Conservation (phyloP, 2,797 vertebrate species). For the Bradypodion pumilum region DNA sequence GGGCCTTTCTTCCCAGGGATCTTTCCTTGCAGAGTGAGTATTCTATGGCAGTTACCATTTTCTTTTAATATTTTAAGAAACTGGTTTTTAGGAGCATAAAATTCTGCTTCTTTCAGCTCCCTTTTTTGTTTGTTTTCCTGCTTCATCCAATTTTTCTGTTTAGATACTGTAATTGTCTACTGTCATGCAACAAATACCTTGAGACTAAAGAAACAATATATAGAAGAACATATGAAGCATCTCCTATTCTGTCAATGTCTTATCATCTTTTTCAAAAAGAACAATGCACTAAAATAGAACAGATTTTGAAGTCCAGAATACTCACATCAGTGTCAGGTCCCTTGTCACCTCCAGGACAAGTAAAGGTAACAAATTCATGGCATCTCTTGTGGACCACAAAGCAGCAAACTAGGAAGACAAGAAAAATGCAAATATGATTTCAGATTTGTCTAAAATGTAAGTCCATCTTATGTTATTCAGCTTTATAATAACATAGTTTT, state of each 20-base stretch:
- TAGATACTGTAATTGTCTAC: background rate
- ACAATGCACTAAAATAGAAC: background rate
- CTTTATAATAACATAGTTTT: background rate
- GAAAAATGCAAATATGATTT: slow-evolving; percentile 52
- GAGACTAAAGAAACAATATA: background rate
- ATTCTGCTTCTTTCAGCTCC: background rate
- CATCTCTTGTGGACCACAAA: slow-evolving; percentile 98
- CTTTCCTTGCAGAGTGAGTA: too few species aligned
- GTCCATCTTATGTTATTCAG: background rate
- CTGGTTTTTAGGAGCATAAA: background rate
- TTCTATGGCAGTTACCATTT: too few species aligned
- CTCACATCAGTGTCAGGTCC: slow-evolving; percentile 96
- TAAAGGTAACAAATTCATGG: slow-evolving; percentile 97
- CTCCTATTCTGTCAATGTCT: background rate
- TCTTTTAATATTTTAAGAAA: background rate
- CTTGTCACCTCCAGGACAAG: slow-evolving; percentile 94
- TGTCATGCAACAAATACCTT: background rate
- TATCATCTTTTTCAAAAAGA: background rate
- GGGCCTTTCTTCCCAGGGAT: too few species aligned
- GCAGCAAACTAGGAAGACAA: slow-evolving; percentile 88
- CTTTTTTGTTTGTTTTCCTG: background rate
- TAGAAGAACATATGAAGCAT: background rate
- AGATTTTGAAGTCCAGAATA: slow-evolving; percentile 54
- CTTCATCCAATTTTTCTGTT: background rate
- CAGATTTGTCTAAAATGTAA: background rate